Base-by-base conservation (phyloP, 2,797 vertebrate genomes). In the Amblyopsis hoosieri region DNA sequence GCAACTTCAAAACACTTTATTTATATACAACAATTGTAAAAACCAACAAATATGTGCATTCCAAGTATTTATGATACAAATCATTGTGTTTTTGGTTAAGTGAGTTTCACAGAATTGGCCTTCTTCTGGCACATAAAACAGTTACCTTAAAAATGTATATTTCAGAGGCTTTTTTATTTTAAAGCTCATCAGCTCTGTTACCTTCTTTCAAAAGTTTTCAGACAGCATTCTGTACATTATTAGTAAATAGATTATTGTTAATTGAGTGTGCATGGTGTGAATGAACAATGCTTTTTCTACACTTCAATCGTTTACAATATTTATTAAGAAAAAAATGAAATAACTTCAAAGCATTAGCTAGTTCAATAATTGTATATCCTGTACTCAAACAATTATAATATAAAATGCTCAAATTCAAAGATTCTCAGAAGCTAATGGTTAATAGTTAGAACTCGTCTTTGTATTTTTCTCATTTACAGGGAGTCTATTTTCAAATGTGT, bases 11-110 rank as follows among this genome's bases (percentile, higher is more conserved):
- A 76, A 91, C 86, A 90, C 73, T 74, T 92, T 91, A 91, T 90
- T 91, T 92, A 91, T 91, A 83, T 91, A 92, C 91, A 91, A 60
- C 76, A 91, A 90, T 85, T 78, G 64, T 91, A 86, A 85, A 90
- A 90, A 88, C 72, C 86, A 85, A 90, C 83, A 85, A 71, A 58
- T 85, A 83, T 87, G 90, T 91, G 87, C 87, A 90, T 90, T 90
- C 83, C 87, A 88, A 77, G 76, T 85, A 84, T 64, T 75, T 85
- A 80, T 84, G 62, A 79, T 81, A 85, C 79, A 89, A 85, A 84
- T 82, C 60, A 81, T 60, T 72, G 81, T 85, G 76, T 87, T 86
- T 89, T 89, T 90, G 88, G 89, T 89, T 86, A 88, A 79, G 74
- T 82, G 79, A 87, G 70, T 88, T 85, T 90, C 87, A 90, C 84